Percentiles rank a stretch among this genome's conserved stretches.
These are phyloP conservation scores for Carcina quercana DNA, from an alignment of 2,888 invertebrate species.

Conservation along the genomic window DNA sequence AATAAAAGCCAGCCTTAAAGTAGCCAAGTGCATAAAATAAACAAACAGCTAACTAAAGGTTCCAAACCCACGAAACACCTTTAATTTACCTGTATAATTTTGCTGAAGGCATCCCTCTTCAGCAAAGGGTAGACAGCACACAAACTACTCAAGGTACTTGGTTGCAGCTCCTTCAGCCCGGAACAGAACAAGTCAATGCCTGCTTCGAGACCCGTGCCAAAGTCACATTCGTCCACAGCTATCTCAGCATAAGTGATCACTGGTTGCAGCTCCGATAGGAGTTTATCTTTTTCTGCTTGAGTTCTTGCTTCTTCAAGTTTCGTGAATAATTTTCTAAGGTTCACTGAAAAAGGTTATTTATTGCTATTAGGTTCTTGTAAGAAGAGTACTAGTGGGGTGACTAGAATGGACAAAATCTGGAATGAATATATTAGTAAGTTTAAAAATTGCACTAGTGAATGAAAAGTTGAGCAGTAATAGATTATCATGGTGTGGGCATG, in stretches of 20 bases:
- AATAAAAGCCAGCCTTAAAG: no score
- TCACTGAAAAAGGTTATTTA: constrained; percentile 72
- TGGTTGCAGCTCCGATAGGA: constrained; percentile 84
- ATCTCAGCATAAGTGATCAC: constrained; percentile 88
- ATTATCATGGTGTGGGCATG: no score
- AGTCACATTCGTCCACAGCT: constrained; percentile 96
- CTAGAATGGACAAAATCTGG: not conserved
- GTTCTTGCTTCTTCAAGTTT: constrained; percentile 76
- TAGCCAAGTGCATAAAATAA: not conserved
- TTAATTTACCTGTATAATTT: constrained; percentile 78
- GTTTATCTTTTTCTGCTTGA: constrained; percentile 73
- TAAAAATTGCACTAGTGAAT: no score
- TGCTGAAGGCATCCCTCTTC: constrained; percentile 79
- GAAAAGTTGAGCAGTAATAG: no score
- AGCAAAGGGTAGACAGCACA: constrained; percentile 85
- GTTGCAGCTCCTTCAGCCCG: constrained; percentile 80
- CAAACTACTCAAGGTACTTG: constrained; percentile 77
- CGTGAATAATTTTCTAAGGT: constrained; percentile 80
- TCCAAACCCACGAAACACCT: no score
- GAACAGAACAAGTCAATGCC: constrained; percentile 90
- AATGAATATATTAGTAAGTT: no score
- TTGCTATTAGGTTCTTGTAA: no score
- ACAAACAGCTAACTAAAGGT: constrained; percentile 1
- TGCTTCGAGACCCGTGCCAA: constrained; percentile 92
- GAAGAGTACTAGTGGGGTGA: no score